Conservation (phyloP, 2,797 vertebrate species). For the Gouania willdenowi region DNA sequence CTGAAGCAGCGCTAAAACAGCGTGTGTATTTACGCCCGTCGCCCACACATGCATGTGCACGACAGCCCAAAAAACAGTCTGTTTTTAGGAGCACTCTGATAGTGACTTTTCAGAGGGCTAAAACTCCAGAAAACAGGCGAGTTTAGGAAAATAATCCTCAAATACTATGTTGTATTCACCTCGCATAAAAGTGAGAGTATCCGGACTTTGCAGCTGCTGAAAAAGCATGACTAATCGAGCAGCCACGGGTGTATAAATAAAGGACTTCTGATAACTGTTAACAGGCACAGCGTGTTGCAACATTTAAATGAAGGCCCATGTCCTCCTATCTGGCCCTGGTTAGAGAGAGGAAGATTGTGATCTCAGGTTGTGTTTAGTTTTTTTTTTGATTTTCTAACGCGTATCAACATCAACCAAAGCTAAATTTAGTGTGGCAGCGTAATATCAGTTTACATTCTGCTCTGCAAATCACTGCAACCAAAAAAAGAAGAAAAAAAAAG, state of each 20-base stretch:
- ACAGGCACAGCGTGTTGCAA: constrained; percentile 2
- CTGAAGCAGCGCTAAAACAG: no score
- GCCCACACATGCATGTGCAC: no score
- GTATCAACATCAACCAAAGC: constrained; percentile 36
- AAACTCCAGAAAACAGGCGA: no score
- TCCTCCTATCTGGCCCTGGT: not conserved
- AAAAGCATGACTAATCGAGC: not conserved
- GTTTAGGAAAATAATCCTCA: no score
- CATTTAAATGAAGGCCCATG: constrained; percentile 3
- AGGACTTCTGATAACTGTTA: constrained; percentile 17
- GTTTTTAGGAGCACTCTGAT: no score
- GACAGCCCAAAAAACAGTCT: no score
- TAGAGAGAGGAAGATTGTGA: not conserved
- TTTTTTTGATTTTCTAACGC: constrained; percentile 38
- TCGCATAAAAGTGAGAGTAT: constrained; percentile 23
- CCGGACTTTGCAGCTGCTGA: constrained; percentile 35
- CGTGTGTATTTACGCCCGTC: no score
- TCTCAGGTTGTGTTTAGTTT: not conserved
- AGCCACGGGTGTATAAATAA: no score
- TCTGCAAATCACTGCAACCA: no score
- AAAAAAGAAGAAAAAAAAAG: no score
- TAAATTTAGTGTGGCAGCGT: constrained; percentile 2
- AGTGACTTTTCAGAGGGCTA: no score
- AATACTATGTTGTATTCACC: constrained; percentile 53
- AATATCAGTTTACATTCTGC: no score